A percentile compares a stretch with the other conserved stretches of the same genome.
Evolutionary conservation across 1,140 invertebrate genomes (phyloP).

Genomic region (Drosophila gunungcola): DNA sequence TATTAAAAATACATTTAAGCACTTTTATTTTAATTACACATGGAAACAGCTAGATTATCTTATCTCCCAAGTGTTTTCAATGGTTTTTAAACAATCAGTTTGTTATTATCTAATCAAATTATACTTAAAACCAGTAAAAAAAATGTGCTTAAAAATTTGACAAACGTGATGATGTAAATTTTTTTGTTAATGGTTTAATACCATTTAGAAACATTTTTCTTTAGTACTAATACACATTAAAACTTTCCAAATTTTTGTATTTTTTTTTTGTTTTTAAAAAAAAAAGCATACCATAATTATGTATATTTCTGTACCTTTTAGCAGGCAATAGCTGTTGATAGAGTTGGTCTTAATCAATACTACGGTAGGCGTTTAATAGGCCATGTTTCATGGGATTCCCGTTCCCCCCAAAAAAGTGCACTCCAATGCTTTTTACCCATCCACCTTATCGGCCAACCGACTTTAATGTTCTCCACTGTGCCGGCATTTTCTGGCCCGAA

Average conservation of each 20-base stretch:
- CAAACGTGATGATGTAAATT: too few relatives aligned
- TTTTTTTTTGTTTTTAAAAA: not conserved
- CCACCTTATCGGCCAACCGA: constrained; percentile 20
- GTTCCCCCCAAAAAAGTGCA: not conserved
- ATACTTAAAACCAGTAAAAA: not conserved
- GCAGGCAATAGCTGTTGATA: not conserved
- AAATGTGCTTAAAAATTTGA: too few relatives aligned
- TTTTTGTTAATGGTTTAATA: too few relatives aligned
- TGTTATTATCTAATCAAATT: not conserved
- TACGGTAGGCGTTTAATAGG: constrained; percentile 20
- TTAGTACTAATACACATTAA: too few relatives aligned
- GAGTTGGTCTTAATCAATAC: constrained; percentile 22
- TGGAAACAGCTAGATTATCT: not conserved
- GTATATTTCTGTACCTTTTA: not conserved
- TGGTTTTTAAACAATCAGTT: not conserved
- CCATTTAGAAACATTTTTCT: too few relatives aligned
- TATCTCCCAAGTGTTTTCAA: not conserved
- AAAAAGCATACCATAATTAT: not conserved
- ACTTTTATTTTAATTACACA: not conserved
- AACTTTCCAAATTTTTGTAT: too few relatives aligned
- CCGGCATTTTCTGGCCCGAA: constrained; percentile 15
- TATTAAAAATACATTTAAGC: too few relatives aligned
- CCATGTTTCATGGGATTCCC: constrained; percentile 6
- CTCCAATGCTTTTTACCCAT: not conserved
- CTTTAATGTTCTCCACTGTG: constrained; percentile 1